A percentile compares a stretch with the other conserved stretches of the same genome.
These are phyloP conservation scores for Hydra vulgaris DNA, from an alignment of 30 jellyfish, hydroid and myxozoan genomes.

Conservation along the genomic window DNA sequence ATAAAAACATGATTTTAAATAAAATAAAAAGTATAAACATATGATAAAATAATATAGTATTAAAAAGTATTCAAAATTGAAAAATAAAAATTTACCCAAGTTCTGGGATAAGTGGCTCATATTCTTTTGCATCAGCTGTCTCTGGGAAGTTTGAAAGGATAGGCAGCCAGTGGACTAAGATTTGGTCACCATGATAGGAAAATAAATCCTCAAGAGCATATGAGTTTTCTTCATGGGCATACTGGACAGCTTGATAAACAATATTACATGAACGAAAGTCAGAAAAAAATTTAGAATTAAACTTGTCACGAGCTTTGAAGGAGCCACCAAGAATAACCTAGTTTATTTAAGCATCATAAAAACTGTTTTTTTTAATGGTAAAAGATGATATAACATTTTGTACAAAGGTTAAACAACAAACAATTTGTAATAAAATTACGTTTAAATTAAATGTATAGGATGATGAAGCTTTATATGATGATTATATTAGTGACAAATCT, in stretches of 20 bases:
- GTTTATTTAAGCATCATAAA: neutral
- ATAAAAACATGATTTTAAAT: too few relatives aligned
- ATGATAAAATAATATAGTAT: too few relatives aligned
- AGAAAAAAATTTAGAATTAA: conserved; percentile 42
- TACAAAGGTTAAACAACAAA: too few relatives aligned
- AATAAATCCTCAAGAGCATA: conserved; percentile 60
- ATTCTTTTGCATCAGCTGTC: conserved; percentile 51
- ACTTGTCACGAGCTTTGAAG: conserved; percentile 65
- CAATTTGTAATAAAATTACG: too few relatives aligned
- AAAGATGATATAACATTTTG: too few relatives aligned
- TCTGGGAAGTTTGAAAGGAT: conserved; percentile 84
- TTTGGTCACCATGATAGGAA: conserved; percentile 72
- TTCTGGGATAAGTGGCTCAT: conserved; percentile 56
- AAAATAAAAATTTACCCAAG: conserved; percentile 48
- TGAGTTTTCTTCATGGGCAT: conserved; percentile 65
- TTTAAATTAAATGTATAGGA: too few relatives aligned
- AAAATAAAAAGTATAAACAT: too few relatives aligned
- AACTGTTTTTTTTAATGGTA: too few relatives aligned
- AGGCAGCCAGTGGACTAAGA: conserved; percentile 79
- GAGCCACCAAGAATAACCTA: conserved; percentile 91
- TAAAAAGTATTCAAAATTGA: neutral
- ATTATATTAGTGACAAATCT: too few relatives aligned
- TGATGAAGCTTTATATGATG: too few relatives aligned
- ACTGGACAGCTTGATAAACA: conserved; percentile 57
- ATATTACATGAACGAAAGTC: conserved; percentile 80